phyloP scores from a whole-genome alignment of 2,797 vertebrate species.

The Sylvia borin region DNA sequence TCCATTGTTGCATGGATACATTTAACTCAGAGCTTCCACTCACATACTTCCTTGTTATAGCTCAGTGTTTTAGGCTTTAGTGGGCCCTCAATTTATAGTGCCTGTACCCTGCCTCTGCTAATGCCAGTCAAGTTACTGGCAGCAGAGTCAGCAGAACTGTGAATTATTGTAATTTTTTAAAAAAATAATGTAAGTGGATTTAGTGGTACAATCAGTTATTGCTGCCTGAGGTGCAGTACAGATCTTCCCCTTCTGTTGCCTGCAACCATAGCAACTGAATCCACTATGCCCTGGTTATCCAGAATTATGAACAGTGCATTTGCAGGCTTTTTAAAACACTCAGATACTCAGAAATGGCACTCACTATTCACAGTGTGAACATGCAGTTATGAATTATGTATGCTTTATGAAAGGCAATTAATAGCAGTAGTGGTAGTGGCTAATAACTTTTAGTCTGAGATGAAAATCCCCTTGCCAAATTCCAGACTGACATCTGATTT shows the following conservation, averaged over 20 bases:
- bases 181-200: background rate
- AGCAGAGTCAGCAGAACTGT: background rate
- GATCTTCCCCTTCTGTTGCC: slow-evolving; percentile 34
- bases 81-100: background rate
- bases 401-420: background rate
- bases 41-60: background rate
- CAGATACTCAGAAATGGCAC: background rate
- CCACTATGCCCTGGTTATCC: slow-evolving; percentile 33
- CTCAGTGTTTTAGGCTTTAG: background rate
- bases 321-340: slow-evolving; percentile 23
- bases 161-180: background rate
- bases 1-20: background rate
- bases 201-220: slow-evolving; percentile 11
- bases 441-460: slow-evolving; percentile 10
- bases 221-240: slow-evolving; percentile 28
- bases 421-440: background rate
- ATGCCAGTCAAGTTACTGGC: background rate
- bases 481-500: background rate
- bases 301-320: slow-evolving; percentile 3
- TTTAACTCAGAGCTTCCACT: background rate
- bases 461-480: background rate
- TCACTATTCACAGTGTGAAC: background rate
- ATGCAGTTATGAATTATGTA: background rate
- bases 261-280: slow-evolving; percentile 67
- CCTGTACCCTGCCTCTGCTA: background rate